A percentile compares a stretch with the other conserved stretches of the same genome.
These are phyloP conservation scores for Tenthredo amoena DNA, from an alignment of 2,888 invertebrate species.

Conservation along the genomic window DNA sequence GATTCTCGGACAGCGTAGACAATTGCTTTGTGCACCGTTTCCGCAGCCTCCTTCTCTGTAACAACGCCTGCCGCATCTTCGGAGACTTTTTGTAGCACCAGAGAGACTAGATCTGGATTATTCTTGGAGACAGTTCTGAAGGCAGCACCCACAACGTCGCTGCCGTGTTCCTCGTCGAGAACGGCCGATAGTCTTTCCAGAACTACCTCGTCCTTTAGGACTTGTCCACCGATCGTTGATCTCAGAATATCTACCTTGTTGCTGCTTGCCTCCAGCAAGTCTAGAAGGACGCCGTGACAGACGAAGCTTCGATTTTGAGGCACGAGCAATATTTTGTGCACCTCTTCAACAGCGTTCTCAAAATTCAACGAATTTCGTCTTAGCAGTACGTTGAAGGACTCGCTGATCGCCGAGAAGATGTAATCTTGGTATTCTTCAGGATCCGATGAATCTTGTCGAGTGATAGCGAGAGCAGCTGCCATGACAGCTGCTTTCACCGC, in stretches of 20 bases:
- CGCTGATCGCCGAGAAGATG: slow-evolving; percentile 72
- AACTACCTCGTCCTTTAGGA: slow-evolving; percentile 81
- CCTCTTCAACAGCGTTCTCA: slow-evolving; percentile 69
- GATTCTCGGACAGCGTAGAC: slow-evolving; percentile 83
- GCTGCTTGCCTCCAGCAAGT: slow-evolving; percentile 68
- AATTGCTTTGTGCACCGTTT: slow-evolving; percentile 85
- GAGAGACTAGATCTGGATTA: slow-evolving; percentile 82
- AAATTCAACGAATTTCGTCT: slow-evolving; percentile 63
- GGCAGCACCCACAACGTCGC: slow-evolving; percentile 82
- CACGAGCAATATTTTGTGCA: slow-evolving; percentile 68
- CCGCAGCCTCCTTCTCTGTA: slow-evolving; percentile 84
- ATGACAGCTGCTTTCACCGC: slow-evolving; percentile 70
- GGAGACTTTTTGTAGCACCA: slow-evolving; percentile 82
- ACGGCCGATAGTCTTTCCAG: slow-evolving; percentile 84
- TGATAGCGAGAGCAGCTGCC: slow-evolving; percentile 69
- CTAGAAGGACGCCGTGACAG: slow-evolving; percentile 68
- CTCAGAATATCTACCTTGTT: slow-evolving; percentile 84
- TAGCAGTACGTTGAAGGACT: slow-evolving; percentile 71
- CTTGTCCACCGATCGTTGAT: slow-evolving; percentile 80
- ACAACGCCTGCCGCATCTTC: slow-evolving; percentile 82
- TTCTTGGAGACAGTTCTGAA: slow-evolving; percentile 84
- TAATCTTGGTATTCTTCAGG: slow-evolving; percentile 64
- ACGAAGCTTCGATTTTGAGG: slow-evolving; percentile 70
- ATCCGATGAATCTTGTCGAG: slow-evolving; percentile 56
- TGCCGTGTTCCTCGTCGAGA: slow-evolving; percentile 79